Percentiles rank a stretch among this genome's conserved stretches.
Evolutionary conservation across 1,140 invertebrate genomes (phyloP).

Genomic region (Pseudobourletiella spinata): DNA sequence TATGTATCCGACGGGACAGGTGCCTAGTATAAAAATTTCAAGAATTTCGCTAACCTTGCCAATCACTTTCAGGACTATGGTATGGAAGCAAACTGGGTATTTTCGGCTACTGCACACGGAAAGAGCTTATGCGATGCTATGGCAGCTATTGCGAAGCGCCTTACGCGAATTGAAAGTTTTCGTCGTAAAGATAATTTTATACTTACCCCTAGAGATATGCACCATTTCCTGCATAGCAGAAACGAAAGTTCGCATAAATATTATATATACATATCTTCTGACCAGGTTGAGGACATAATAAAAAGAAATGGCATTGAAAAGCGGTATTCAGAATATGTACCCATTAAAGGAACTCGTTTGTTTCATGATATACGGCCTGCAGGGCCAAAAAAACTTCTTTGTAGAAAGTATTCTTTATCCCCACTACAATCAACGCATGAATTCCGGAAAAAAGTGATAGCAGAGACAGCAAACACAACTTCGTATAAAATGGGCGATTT

Average conservation of each 20-base stretch:
- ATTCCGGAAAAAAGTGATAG: background rate
- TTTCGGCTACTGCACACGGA: slow-evolving; percentile 39
- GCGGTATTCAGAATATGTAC: background rate
- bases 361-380: background rate
- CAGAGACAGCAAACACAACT: too few species aligned
- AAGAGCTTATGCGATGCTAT: slow-evolving; percentile 23
- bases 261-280: background rate
- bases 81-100: slow-evolving; percentile 38
- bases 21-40: slow-evolving; percentile 39
- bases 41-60: slow-evolving; percentile 39
- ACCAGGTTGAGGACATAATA: background rate
- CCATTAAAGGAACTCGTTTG: background rate
- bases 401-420: background rate
- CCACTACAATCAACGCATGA: background rate
- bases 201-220: background rate
- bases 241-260: background rate
- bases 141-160: background rate
- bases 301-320: background rate
- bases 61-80: slow-evolving; percentile 38
- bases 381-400: background rate
- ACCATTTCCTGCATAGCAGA: background rate
- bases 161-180: background rate
- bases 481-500: background rate
- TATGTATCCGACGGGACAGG: slow-evolving; percentile 38
- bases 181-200: background rate